Evolutionary conservation across 2,888 invertebrate species (phyloP).

Genomic region (Hemaris fuciformis): DNA sequence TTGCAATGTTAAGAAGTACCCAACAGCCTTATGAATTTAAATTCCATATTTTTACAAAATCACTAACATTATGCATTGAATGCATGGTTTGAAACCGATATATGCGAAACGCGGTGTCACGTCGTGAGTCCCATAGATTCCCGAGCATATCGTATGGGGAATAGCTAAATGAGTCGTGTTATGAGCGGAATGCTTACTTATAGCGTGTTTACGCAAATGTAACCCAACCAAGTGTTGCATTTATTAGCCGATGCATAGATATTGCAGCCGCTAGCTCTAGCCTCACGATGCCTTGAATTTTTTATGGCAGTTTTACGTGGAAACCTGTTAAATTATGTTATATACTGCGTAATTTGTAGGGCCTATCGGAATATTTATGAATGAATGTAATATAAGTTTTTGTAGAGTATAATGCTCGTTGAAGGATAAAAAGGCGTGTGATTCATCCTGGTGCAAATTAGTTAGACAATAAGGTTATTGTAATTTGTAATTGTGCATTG

Average conservation of each 20-base stretch:
- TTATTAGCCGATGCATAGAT: conserved; percentile 44
- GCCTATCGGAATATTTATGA: background rate
- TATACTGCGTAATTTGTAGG: background rate
- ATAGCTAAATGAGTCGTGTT: conserved; percentile 42
- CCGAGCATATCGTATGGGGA: conserved; percentile 17
- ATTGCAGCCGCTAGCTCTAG: conserved; percentile 16
- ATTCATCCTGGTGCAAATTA: background rate
- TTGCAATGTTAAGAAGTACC: background rate
- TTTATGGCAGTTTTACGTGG: conserved; percentile 32
- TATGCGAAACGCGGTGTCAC: conserved; percentile 12
- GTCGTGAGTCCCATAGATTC: conserved; percentile 18
- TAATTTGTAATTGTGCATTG: too few species aligned
- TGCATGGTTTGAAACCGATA: conserved; percentile 18
- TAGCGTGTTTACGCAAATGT: conserved; percentile 55
- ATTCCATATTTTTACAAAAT: conserved; percentile 44
- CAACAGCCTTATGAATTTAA: conserved; percentile 33
- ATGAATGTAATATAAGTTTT: background rate
- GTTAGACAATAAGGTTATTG: too few species aligned
- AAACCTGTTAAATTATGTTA: conserved; percentile 5
- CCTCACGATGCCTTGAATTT: conserved; percentile 33
- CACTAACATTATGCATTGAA: conserved; percentile 18
- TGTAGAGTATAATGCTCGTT: background rate
- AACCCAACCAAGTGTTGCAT: conserved; percentile 41
- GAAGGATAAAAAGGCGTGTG: background rate
- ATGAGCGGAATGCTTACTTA: conserved; percentile 51